phyloP scores from a whole-genome alignment of 2,888 invertebrate genomes.

The Laothoe populi region DNA sequence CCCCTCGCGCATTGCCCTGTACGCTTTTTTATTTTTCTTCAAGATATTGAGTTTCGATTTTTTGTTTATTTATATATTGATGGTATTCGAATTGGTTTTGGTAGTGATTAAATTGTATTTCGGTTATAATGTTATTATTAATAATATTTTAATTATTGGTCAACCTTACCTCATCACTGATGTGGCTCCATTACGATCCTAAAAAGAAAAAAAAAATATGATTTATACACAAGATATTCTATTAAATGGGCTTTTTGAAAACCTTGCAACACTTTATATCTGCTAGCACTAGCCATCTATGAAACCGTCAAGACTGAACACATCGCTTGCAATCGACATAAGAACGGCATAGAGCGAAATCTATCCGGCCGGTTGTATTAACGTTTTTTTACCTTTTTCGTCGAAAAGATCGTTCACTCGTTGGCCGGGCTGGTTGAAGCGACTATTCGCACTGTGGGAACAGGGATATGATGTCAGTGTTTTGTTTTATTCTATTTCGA shows the following conservation, averaged over 20 bases:
- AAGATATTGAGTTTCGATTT: constrained; percentile 19
- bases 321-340: constrained; percentile 16
- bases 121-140: background rate
- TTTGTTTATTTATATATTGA: constrained; percentile 13
- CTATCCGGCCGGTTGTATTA: constrained; percentile 23
- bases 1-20: constrained; percentile 76
- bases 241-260: constrained; percentile 20
- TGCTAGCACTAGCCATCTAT: constrained; percentile 18
- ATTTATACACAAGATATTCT: constrained; percentile 10
- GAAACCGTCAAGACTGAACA: constrained; percentile 10
- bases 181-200: background rate
- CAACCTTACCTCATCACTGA: background rate
- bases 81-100: background rate
- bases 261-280: constrained; percentile 12
- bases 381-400: constrained; percentile 52
- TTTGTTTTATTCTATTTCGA: constrained; percentile 44
- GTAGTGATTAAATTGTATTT: background rate
- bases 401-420: constrained; percentile 70
- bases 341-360: constrained; percentile 20
- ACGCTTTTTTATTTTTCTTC: constrained; percentile 47
- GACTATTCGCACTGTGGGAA: constrained; percentile 66
- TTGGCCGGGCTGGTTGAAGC: constrained; percentile 54
- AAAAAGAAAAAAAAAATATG: constrained; percentile 11
- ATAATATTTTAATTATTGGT: background rate
- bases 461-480: constrained; percentile 71